Evolutionary conservation across 2,797 vertebrate species (phyloP).

Genomic region (Sebastes matsubarae): DNA sequence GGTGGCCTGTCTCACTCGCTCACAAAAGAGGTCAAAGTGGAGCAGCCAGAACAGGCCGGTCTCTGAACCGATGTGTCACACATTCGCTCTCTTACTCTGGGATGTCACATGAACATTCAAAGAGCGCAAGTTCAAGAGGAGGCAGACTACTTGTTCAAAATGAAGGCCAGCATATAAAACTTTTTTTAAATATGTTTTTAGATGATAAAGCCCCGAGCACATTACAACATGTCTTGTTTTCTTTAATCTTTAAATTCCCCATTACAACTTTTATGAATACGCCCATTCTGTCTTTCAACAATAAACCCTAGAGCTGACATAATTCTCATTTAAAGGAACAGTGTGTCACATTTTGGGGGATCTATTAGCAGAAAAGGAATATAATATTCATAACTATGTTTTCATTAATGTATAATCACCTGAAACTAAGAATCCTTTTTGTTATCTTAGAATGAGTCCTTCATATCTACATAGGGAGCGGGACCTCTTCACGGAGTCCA

Average conservation of each 20-base stretch:
- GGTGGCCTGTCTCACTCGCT: slow-evolving; percentile 68
- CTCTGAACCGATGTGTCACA: slow-evolving; percentile 46
- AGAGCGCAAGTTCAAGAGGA: slow-evolving; percentile 1
- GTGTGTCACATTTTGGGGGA: too few species aligned
- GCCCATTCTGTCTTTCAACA: background rate
- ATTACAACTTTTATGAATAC: background rate
- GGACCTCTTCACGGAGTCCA: too few species aligned
- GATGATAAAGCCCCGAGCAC: background rate
- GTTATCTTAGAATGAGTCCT: too few species aligned
- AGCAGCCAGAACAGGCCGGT: slow-evolving; percentile 46
- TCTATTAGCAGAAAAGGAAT: too few species aligned
- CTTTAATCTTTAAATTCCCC: background rate
- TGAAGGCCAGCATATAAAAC: background rate
- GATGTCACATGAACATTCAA: slow-evolving; percentile 28
- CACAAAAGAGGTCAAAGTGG: slow-evolving; percentile 72
- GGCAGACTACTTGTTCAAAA: background rate
- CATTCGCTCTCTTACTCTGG: slow-evolving; percentile 11
- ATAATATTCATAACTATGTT: too few species aligned
- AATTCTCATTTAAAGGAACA: background rate
- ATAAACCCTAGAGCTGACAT: background rate
- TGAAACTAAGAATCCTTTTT: too few species aligned
- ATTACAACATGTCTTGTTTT: background rate
- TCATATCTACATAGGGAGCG: too few species aligned
- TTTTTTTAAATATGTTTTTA: background rate
- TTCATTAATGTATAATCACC: too few species aligned